phyloP scores from a whole-genome alignment of 2,888 invertebrate species.

The Phortica okadai region DNA sequence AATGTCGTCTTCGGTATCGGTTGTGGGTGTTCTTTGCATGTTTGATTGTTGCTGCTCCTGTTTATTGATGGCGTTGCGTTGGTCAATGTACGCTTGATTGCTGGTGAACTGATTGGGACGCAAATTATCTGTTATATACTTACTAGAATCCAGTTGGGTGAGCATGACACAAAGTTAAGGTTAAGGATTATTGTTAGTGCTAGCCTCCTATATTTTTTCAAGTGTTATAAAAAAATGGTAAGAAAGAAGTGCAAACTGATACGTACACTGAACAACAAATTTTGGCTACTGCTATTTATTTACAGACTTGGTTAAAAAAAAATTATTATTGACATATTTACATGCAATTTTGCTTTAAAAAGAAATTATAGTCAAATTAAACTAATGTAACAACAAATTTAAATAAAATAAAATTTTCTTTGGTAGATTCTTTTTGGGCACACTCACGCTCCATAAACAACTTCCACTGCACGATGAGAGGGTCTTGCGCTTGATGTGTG shows the following conservation, averaged over 20 bases:
- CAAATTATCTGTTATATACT: slow-evolving; percentile 72
- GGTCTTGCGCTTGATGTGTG: slow-evolving; percentile 38
- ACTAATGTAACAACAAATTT: slow-evolving; percentile 32
- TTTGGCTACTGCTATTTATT: slow-evolving; percentile 1
- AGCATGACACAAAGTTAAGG: slow-evolving; percentile 6
- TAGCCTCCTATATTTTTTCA: not conserved
- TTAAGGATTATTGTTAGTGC: slow-evolving; percentile 8
- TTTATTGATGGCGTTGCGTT: slow-evolving; percentile 64
- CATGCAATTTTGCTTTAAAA: slow-evolving; percentile 11
- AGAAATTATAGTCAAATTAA: slow-evolving; percentile 18
- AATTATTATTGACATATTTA: slow-evolving; percentile 14
- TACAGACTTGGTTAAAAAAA: slow-evolving; percentile 32
- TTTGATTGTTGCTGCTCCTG: slow-evolving; percentile 32
- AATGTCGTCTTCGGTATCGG: slow-evolving; percentile 46
- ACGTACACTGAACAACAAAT: slow-evolving; percentile 64
- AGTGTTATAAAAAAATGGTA: not conserved
- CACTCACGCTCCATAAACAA: slow-evolving; percentile 72
- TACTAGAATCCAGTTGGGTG: slow-evolving; percentile 57
- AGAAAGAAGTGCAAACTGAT: slow-evolving; percentile 45
- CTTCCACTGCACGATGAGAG: slow-evolving; percentile 58
- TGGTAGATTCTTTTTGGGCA: slow-evolving; percentile 42
- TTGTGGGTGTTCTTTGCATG: slow-evolving; percentile 53
- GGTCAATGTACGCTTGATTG: slow-evolving; percentile 78
- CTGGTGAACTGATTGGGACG: slow-evolving; percentile 59
- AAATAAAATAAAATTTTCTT: slow-evolving; percentile 1